A percentile compares a stretch with the other conserved stretches of the same genome.
These are phyloP conservation scores for Donacobius atricapilla DNA, from an alignment of 2,113 vertebrate species.

Conservation along the genomic window DNA sequence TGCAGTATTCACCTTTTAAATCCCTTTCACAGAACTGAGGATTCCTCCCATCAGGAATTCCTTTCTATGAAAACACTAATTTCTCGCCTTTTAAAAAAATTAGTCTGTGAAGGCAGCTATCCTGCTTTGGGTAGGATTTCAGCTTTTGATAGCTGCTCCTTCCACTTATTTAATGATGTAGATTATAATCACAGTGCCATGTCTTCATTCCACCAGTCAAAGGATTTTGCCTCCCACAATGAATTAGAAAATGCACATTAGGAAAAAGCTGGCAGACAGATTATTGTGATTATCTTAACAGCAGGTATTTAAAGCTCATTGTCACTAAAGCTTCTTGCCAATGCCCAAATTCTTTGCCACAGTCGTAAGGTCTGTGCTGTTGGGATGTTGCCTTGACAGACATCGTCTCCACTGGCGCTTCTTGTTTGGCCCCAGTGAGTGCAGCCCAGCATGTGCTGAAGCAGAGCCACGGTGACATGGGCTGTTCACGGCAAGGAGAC, in stretches of 20 bases:
- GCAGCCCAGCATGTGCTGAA: not conserved
- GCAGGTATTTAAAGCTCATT: slow-evolving; percentile 59
- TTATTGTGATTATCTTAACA: slow-evolving; percentile 63
- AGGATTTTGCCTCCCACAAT: slow-evolving; percentile 57
- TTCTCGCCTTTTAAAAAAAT: not conserved
- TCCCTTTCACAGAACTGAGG: not conserved
- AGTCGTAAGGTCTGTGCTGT: not conserved
- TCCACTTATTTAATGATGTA: slow-evolving; percentile 42
- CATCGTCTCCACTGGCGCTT: not conserved
- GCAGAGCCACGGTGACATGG: slow-evolving; percentile 1
- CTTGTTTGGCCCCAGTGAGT: not conserved
- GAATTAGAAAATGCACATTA: slow-evolving; percentile 58
- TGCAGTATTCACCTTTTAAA: not conserved
- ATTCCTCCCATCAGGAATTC: not conserved
- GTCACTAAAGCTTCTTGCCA: slow-evolving; percentile 41
- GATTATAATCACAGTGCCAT: slow-evolving; percentile 45
- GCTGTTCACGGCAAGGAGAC: not conserved
- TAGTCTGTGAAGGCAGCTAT: not conserved
- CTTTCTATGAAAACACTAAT: slow-evolving; percentile 1
- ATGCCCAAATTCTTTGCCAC: slow-evolving; percentile 25
- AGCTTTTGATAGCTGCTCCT: slow-evolving; percentile 20
- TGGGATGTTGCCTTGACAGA: not conserved
- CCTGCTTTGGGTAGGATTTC: slow-evolving; percentile 7
- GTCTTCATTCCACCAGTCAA: slow-evolving; percentile 50
- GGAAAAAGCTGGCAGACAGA: slow-evolving; percentile 61